Conservation (phyloP, 2,113 vertebrate species). For the Clupea harengus region DNA sequence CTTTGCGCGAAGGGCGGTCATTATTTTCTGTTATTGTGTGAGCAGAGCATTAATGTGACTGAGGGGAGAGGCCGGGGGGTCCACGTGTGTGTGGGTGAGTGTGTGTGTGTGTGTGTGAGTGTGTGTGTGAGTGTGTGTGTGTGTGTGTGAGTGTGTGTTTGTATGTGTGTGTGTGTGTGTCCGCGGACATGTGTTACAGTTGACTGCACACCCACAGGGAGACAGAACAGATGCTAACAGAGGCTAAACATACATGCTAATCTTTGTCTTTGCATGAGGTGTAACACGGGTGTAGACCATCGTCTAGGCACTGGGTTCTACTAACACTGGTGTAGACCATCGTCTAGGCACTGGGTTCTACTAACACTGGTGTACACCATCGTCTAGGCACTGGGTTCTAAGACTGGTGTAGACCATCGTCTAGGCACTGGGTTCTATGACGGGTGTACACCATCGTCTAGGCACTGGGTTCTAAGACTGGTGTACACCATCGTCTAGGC, state of each 20-base stretch:
- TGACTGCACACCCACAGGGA: constrained; percentile 40
- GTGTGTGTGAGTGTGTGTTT: no score
- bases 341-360: background rate
- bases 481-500: no score
- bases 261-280: background rate
- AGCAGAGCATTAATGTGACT: constrained; percentile 59
- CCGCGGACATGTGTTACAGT: no score
- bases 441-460: no score
- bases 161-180: no score
- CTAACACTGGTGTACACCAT: background rate
- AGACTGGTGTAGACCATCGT: no score
- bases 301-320: background rate
- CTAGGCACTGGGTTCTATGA: background rate
- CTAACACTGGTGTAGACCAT: background rate
- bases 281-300: background rate
- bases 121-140: no score
- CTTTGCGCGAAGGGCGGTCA: constrained; percentile 60
- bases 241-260: background rate
- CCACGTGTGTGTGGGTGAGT: background rate
- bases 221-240: background rate
- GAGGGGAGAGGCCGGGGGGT: constrained; percentile 38
- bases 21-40: constrained; percentile 72
- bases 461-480: background rate
- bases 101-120: no score
- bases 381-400: background rate